Conservation (phyloP, 1,140 invertebrate species). For the Drosophila kohkoa region DNA sequence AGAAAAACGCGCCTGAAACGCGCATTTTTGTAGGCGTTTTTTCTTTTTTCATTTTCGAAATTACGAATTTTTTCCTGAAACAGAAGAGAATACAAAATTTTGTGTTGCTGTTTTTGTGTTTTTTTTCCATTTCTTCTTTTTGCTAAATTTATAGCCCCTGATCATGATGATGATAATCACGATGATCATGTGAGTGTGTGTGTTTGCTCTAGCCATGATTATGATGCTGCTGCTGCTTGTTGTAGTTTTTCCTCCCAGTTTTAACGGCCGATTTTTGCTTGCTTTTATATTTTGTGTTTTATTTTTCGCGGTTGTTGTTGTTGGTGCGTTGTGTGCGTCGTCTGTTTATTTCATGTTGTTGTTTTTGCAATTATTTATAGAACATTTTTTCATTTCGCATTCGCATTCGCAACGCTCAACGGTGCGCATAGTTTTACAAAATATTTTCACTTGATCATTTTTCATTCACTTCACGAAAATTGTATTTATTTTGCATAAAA, state of each 20-base stretch:
- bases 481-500: slow-evolving; percentile 9
- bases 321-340: slow-evolving; percentile 45
- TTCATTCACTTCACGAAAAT: slow-evolving; percentile 40
- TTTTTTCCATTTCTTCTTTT: slow-evolving; percentile 9
- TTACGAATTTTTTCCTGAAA: slow-evolving; percentile 33
- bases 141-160: slow-evolving; percentile 53
- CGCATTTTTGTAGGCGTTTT: slow-evolving; percentile 37
- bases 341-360: slow-evolving; percentile 54
- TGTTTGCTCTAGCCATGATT: slow-evolving; percentile 9
- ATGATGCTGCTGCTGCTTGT: slow-evolving; percentile 13
- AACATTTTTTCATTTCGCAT: slow-evolving; percentile 70
- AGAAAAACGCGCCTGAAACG: slow-evolving; percentile 20
- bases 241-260: slow-evolving; percentile 50
- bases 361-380: slow-evolving; percentile 76
- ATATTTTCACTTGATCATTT: slow-evolving; percentile 54
- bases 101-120: neutral
- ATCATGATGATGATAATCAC: slow-evolving; percentile 30
- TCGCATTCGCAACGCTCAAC: slow-evolving; percentile 77
- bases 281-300: slow-evolving; percentile 3
- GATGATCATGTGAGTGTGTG: neutral
- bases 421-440: slow-evolving; percentile 69
- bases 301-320: slow-evolving; percentile 36
- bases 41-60: slow-evolving; percentile 17
- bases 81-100: slow-evolving; percentile 4
- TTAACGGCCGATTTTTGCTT: slow-evolving; percentile 41